Evolutionary conservation across 2,113 vertebrate genomes (phyloP), one percentile per base, ranked within the genome.

Genomic region (Gopherus flavomarginatus): DNA sequence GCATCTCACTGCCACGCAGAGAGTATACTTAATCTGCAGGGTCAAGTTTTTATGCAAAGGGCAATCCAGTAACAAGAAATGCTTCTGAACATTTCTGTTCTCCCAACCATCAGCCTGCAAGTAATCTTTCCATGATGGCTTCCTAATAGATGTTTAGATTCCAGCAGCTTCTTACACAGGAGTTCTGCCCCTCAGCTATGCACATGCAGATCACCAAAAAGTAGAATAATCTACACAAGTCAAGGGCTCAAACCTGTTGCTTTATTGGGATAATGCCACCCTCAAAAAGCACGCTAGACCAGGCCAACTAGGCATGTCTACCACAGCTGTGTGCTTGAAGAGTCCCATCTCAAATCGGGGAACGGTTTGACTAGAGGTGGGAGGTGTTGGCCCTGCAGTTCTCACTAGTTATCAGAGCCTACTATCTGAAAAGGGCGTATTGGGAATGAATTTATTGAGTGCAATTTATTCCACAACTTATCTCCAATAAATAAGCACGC

Each of bases 401-500:
- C 27, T 59, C 57, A 75, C 62, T 78, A 87, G 78, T 44, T 75
- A 91, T 38, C 62, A 81, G 14, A 86, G 50, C 29, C 54, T 86
- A 94, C 83, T 62, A 83, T 11, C 42, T 62, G 24, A 93, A 65
- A 90, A 57, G 72, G 65, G 82, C 77, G 53, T 35, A 95, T 72
- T 1, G 3, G 38, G 49, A 35, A 90, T 49, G 57, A 85, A 81
- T 85, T 87, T 56, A 80, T 5, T 79, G n/a, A 47, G 77, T 79
- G 81, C 86, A 83, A 80, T 52, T n/a, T 87, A 77, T 96, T 89
- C 87, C 84, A 90, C 26, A 82, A 19, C 91, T 87, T 92, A 50
- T 93, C 35, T 53, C 10, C 29, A 86, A 78, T 92, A 62, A 72
- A 57, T 50, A 84, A 92, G 62, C 29, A 56, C 16, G 22, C 53